phyloP scores from a whole-genome alignment of 2,113 vertebrate genomes.

The Hypocryptadius cinnamomeus region DNA sequence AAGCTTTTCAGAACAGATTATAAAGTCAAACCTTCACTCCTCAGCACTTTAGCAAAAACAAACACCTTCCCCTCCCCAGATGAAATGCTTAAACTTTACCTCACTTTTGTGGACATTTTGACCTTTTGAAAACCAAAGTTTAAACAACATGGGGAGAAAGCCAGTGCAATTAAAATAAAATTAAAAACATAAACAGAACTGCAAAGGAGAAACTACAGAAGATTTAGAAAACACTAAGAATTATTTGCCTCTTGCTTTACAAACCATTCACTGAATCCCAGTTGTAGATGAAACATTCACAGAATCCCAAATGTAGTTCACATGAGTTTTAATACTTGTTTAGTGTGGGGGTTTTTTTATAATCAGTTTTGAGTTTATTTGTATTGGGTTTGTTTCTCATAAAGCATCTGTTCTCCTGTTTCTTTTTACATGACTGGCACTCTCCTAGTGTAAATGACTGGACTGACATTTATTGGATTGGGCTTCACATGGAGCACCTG shows the following conservation, averaged over 20 bases:
- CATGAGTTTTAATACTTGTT: not conserved
- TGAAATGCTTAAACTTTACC: not conserved
- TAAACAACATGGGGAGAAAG: not conserved
- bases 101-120: not conserved
- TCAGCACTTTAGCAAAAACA: not conserved
- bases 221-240: not conserved
- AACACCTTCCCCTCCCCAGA: fast-evolving
- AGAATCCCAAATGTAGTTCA: not conserved
- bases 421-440: slow-evolving; percentile 40
- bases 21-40: not conserved
- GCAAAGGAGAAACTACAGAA: not conserved
- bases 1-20: not conserved
- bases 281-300: not conserved
- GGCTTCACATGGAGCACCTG: slow-evolving; percentile 41
- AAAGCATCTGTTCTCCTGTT: slow-evolving; percentile 50
- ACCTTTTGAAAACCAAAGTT: not conserved
- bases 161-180: not conserved
- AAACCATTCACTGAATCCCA: not conserved
- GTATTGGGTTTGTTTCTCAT: slow-evolving; percentile 27
- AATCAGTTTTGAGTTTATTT: slow-evolving; percentile 40
- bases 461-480: slow-evolving; percentile 50
- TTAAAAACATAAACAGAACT: not conserved
- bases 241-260: not conserved
- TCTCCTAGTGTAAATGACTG: slow-evolving; percentile 6
- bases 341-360: not conserved